phyloP scores from a whole-genome alignment of 2,888 invertebrate genomes.

The Palloptera scutellata region DNA sequence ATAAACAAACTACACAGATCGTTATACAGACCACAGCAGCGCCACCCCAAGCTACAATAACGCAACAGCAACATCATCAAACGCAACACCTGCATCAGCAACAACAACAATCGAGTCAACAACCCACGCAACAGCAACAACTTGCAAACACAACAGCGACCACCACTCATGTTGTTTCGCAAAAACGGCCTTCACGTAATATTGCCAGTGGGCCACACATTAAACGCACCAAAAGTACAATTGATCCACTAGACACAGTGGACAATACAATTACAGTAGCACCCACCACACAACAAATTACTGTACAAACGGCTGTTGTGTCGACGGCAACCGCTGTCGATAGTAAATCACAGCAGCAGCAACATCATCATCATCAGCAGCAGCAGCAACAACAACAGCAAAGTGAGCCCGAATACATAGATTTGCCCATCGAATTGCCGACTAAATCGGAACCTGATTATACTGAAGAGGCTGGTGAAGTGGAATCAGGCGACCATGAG shows the following conservation, averaged over 20 bases:
- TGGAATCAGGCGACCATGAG: constrained; percentile 71
- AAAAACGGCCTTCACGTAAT: constrained; percentile 61
- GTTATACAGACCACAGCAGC: constrained; percentile 66
- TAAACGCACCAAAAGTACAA: constrained; percentile 57
- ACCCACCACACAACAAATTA: constrained; percentile 63
- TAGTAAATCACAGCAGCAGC: constrained; percentile 28
- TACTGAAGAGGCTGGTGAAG: constrained; percentile 71
- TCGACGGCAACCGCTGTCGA: constrained; percentile 40
- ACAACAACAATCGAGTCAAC: constrained; percentile 35
- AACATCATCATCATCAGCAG: constrained; percentile 37
- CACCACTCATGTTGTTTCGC: constrained; percentile 56
- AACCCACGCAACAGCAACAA: constrained; percentile 35
- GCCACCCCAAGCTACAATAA: constrained; percentile 54
- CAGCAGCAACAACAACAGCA: constrained; percentile 46
- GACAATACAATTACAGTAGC: constrained; percentile 64
- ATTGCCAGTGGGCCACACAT: constrained; percentile 52
- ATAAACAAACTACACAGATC: constrained; percentile 63
- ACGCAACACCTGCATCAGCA: constrained; percentile 36
- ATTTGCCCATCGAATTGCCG: constrained; percentile 66
- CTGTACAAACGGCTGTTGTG: constrained; percentile 67
- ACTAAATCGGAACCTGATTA: constrained; percentile 76
- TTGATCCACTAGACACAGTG: constrained; percentile 69
- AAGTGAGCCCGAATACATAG: constrained; percentile 63
- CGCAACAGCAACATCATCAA: constrained; percentile 48
- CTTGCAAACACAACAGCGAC: constrained; percentile 40